Evolutionary conservation across 2,888 invertebrate genomes (phyloP), one percentile per base, ranked within the genome.

Genomic region (Andrena minutula): DNA sequence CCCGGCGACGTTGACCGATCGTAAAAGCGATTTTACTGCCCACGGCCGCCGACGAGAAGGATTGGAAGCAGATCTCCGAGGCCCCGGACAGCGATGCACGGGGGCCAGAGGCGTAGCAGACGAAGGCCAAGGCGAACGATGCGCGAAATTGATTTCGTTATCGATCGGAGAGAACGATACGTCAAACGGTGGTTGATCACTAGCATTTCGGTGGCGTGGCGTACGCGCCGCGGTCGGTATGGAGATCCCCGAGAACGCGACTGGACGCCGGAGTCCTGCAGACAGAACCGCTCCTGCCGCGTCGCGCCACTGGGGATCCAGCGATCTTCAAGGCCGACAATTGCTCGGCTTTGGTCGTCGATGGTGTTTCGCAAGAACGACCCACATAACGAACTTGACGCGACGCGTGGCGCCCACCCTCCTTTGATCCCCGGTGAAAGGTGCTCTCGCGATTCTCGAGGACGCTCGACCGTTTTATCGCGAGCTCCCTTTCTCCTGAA

Each of bases 301-400:
- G 76, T 86, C 84, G 76, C 79, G 82, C 76, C 85, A 86, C 69
- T 87, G 78, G 85, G 85, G 71, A 74, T 72, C 75, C 63, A 72
- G 41, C 80, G 78, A 79, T 83, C 83, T 68, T 88, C 88, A 89
- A 89, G 88, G 89, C 84, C 86, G 85, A 79, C 83, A 79, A 88
- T 86, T 82, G 82, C 81, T 65, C 79, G 51, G 79, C 88, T 86
- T 85, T 83, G 77, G 79, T 83, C 83, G 69, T 79, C 63, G 75
- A 87, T 80, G 73, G 79, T 69, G 75, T 87, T 85, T 88, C 79
- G 87, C 81, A 86, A 88, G 83, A 88, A 85, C 87, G 88, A 88
- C 83, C 88, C 88, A 88, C 78, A 88, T 88, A 86, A 88, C 88
- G 88, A 88, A 88, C 85, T 87, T 88, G 86, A 88, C 85, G 86